Evolutionary conservation across 2,113 vertebrate genomes (phyloP).

Genomic region (Myocastor coypus): DNA sequence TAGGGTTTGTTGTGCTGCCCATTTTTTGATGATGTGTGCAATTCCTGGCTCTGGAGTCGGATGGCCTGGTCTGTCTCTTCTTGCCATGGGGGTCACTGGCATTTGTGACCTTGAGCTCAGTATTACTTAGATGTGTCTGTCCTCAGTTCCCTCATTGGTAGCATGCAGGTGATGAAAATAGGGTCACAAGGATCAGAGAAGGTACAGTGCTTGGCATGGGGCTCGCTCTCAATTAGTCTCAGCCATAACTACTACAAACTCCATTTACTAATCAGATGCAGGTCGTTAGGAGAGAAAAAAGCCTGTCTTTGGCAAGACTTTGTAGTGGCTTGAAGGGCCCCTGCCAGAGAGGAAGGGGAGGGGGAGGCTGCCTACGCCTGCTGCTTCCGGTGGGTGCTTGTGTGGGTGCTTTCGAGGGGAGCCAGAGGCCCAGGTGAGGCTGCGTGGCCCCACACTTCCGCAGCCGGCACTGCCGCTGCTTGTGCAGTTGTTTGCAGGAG

Average conservation of each 20-base stretch:
- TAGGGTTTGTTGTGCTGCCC: not conserved
- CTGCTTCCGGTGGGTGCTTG: not conserved
- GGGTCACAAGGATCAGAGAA: not conserved
- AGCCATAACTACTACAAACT: slow-evolving; percentile 31
- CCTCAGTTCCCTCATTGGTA: slow-evolving; percentile 53
- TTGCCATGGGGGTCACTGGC: not conserved
- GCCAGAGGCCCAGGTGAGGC: not conserved
- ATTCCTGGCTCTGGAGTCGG: not conserved
- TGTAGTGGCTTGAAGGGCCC: slow-evolving; percentile 42
- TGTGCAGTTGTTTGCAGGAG: not conserved
- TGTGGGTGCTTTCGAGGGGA: not conserved
- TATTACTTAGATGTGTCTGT: slow-evolving; percentile 53
- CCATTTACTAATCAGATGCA: slow-evolving; percentile 42
- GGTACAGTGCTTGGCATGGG: slow-evolving; percentile 41
- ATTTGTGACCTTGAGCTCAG: slow-evolving; percentile 57
- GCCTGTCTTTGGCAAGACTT: slow-evolving; percentile 2
- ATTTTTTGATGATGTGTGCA: slow-evolving; percentile 66
- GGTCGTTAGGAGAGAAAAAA: slow-evolving; percentile 13
- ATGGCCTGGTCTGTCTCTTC: slow-evolving; percentile 5
- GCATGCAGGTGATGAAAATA: slow-evolving; percentile 59
- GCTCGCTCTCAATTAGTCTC: slow-evolving; percentile 36
- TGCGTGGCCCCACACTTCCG: not conserved
- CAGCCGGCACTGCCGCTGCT: too few species aligned
- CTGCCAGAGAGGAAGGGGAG: not conserved
- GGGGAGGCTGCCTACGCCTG: not conserved